Conservation (phyloP, 2,113 vertebrate genomes). For the Gnathonemus longibarbis region DNA sequence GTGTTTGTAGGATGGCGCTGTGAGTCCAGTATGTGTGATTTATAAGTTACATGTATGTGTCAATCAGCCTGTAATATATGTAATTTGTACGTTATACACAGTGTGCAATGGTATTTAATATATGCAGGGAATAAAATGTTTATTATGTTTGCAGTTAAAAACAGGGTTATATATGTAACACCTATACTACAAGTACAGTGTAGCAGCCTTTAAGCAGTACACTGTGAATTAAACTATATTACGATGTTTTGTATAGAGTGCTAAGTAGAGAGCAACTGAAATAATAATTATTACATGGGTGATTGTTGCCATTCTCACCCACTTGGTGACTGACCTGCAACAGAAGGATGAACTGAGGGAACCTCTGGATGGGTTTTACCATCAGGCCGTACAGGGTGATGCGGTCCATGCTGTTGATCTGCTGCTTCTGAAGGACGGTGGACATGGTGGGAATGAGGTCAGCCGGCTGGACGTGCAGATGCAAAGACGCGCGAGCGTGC, state of each 20-base stretch:
- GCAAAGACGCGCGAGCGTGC: no score
- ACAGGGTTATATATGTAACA: background rate
- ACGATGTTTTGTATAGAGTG: background rate
- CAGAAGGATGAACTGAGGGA: constrained; percentile 93
- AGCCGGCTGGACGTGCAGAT: background rate
- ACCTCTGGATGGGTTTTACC: constrained; percentile 95
- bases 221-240: background rate
- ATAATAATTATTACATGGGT: background rate
- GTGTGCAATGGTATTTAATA: background rate
- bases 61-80: background rate
- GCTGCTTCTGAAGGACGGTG: constrained; percentile 67
- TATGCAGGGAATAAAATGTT: background rate
- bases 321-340: constrained; percentile 70
- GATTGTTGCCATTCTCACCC: background rate
- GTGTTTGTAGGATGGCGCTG: background rate
- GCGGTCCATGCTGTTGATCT: constrained; percentile 78
- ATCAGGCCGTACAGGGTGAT: constrained; percentile 91
- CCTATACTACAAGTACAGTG: background rate
- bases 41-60: background rate
- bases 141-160: background rate
- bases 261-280: background rate
- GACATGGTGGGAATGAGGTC: background rate
- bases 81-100: background rate
- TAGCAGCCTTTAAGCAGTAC: background rate
- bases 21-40: background rate